phyloP scores from a whole-genome alignment of 1,140 invertebrate genomes.

The Pollicipes pollicipes region DNA sequence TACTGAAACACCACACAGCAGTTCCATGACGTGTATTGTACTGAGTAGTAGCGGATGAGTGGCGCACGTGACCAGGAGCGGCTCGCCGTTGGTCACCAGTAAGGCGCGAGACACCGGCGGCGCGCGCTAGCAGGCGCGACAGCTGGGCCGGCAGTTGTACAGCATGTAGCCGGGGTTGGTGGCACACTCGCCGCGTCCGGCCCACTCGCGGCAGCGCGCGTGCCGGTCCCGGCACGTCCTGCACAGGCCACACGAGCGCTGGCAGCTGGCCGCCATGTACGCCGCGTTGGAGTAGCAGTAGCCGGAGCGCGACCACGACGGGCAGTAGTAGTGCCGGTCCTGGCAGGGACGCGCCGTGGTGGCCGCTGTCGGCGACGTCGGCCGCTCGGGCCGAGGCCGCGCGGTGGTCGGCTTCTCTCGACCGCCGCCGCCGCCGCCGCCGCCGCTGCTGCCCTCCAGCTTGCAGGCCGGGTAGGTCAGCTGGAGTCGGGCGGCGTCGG shows the following conservation, averaged over 20 bases:
- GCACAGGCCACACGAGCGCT: conserved; percentile 26
- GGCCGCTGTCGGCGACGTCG: too few relatives aligned
- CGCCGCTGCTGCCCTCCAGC: not conserved
- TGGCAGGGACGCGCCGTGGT: conserved; percentile 15
- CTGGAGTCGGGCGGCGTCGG: not conserved
- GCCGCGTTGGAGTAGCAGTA: conserved; percentile 23
- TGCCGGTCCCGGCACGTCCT: conserved; percentile 32
- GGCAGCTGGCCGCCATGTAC: conserved; percentile 24
- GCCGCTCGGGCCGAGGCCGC: too few relatives aligned
- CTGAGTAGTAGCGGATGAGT: too few relatives aligned
- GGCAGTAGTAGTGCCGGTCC: conserved; percentile 22
- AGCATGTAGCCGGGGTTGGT: conserved; percentile 25
- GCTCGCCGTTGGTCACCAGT: too few relatives aligned
- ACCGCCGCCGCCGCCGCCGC: too few relatives aligned
- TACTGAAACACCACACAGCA: too few relatives aligned
- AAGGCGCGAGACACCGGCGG: too few relatives aligned
- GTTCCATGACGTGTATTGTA: too few relatives aligned
- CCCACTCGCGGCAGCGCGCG: conserved; percentile 22
- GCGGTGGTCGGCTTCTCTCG: too few relatives aligned
- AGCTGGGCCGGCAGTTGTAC: conserved; percentile 24
- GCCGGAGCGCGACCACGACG: conserved; percentile 21
- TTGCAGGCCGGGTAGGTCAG: not conserved
- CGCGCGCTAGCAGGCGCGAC: conserved; percentile 22
- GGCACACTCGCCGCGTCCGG: conserved; percentile 22
- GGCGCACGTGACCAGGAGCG: too few relatives aligned